phyloP scores from a whole-genome alignment of 2,113 vertebrate species.

The Connochaetes taurinus region DNA sequence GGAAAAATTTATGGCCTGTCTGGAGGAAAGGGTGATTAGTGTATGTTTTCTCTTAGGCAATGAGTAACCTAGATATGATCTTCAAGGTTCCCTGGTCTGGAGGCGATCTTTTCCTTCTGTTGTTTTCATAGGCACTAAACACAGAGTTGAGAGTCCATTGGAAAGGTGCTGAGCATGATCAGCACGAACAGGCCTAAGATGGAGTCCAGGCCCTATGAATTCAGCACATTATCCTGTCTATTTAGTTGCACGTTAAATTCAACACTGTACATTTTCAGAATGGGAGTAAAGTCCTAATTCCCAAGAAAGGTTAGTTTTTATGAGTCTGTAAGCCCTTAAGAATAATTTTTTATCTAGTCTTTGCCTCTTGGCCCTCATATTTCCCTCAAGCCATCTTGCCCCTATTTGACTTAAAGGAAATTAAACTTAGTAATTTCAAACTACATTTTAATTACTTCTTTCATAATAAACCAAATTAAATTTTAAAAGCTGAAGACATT shows the following conservation, averaged over 20 bases:
- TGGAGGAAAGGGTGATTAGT: no score
- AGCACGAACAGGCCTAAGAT: no score
- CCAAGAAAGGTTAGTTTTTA: conserved; percentile 6
- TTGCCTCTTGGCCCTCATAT: neutral
- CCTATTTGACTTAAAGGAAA: conserved; percentile 46
- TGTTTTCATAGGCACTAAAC: no score
- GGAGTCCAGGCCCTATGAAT: no score
- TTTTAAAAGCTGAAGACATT: conserved; percentile 73
- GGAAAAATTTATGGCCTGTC: no score
- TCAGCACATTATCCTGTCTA: neutral
- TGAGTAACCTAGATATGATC: no score
- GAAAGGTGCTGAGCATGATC: no score
- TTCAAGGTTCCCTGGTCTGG: no score
- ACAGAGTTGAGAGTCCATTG: no score
- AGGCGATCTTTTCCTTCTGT: no score
- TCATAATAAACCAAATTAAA: conserved; percentile 79
- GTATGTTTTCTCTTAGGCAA: no score
- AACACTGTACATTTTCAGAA: neutral
- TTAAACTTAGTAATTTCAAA: conserved; percentile 67
- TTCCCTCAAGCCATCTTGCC: neutral
- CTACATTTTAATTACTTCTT: conserved; percentile 79
- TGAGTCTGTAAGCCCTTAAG: neutral
- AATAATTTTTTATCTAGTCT: neutral
- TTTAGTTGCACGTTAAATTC: neutral
- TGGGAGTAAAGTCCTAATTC: neutral